Conservation (phyloP, 2,113 vertebrate genomes). For the Emydura subglobosa region DNA sequence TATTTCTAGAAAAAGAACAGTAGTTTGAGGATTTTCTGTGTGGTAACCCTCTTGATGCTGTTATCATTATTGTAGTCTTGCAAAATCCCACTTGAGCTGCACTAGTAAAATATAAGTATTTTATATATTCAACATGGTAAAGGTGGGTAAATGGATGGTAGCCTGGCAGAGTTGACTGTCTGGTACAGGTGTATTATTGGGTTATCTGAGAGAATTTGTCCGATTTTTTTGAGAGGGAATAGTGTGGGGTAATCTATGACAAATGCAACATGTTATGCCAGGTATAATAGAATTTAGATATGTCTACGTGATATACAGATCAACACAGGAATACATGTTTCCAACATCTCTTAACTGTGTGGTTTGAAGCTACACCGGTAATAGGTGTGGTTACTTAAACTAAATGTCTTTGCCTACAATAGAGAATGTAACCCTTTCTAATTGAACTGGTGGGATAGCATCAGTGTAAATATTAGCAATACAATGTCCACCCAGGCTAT, state of each 20-base stretch:
- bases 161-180: too few relatives aligned
- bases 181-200: too few relatives aligned
- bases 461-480: not conserved
- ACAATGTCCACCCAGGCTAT: not conserved
- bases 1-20: not conserved
- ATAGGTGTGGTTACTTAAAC: not conserved
- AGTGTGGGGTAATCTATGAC: too few relatives aligned
- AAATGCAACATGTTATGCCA: not conserved
- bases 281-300: not conserved
- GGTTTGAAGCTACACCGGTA: not conserved
- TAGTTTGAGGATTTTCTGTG: not conserved
- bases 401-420: not conserved
- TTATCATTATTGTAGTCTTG: too few relatives aligned
- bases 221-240: too few relatives aligned
- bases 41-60: not conserved
- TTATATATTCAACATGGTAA: too few relatives aligned
- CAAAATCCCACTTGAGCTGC: too few relatives aligned
- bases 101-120: too few relatives aligned
- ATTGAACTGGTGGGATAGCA: not conserved
- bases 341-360: not conserved
- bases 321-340: not conserved
- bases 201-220: too few relatives aligned
- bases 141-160: too few relatives aligned
- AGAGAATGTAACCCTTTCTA: not conserved
- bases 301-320: not conserved